These are phyloP conservation scores for Acropternis orthonyx DNA, from an alignment of 2,797 vertebrate genomes.

Conservation along the genomic window DNA sequence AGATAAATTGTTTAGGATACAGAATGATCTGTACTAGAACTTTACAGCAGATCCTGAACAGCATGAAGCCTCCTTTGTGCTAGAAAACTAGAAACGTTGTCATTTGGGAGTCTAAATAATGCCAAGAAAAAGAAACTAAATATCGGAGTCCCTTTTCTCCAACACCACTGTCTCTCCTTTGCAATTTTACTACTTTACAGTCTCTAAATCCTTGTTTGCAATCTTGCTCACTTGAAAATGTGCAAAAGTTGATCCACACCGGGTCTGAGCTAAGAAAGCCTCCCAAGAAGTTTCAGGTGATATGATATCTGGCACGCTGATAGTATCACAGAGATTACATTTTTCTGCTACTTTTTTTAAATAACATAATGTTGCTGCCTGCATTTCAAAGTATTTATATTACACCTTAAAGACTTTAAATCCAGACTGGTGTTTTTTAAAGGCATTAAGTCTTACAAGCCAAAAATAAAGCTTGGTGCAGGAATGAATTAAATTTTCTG, in stretches of 20 bases:
- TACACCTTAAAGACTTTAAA: not conserved
- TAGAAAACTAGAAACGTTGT: slow-evolving; percentile 51
- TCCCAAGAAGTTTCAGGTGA: slow-evolving; percentile 50
- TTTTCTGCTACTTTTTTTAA: not conserved
- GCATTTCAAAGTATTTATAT: slow-evolving; percentile 30
- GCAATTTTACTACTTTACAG: slow-evolving; percentile 18
- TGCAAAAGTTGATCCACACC: not conserved
- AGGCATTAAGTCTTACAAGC: not conserved
- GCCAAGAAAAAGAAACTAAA: slow-evolving; percentile 71
- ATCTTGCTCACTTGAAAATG: slow-evolving; percentile 15
- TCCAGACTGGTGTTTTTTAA: not conserved
- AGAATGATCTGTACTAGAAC: slow-evolving; percentile 56
- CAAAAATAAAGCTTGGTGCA: not conserved
- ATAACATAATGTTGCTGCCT: not conserved
- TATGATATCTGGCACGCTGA: not conserved
- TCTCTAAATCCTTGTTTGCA: slow-evolving; percentile 21
- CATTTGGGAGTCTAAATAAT: slow-evolving; percentile 59
- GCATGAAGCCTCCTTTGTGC: slow-evolving; percentile 52
- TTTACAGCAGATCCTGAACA: slow-evolving; percentile 40
- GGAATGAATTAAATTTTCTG: slow-evolving; percentile 16
- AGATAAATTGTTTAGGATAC: slow-evolving; percentile 62
- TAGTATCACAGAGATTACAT: not conserved
- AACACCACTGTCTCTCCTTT: slow-evolving; percentile 4
- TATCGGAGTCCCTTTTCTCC: slow-evolving; percentile 21
- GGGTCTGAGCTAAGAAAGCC: slow-evolving; percentile 20